Percentiles rank a stretch among this genome's conserved stretches.
Evolutionary conservation across 2,888 invertebrate species (phyloP).

Genomic region (Pomacea canaliculata): DNA sequence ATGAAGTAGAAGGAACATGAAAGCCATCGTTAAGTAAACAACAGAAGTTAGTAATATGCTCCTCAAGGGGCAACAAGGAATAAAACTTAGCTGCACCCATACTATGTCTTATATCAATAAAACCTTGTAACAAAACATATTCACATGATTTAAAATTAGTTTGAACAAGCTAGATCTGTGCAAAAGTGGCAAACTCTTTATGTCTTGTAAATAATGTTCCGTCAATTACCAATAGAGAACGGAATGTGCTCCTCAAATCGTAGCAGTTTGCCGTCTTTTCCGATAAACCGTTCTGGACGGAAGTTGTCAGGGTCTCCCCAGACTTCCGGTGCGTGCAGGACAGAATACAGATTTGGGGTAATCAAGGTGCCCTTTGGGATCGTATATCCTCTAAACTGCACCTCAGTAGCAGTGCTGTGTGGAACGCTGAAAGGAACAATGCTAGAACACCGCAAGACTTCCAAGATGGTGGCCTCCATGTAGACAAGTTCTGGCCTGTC

Average conservation of each 20-base stretch:
- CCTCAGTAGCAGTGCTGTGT: slow-evolving; percentile 46
- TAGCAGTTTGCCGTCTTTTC: slow-evolving; percentile 29
- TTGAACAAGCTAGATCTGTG: too few relatives aligned
- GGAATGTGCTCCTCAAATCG: slow-evolving; percentile 36
- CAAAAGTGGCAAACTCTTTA: too few relatives aligned
- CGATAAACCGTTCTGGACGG: slow-evolving; percentile 52
- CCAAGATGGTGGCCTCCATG: slow-evolving; percentile 54
- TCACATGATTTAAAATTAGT: too few relatives aligned
- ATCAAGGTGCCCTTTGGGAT: slow-evolving; percentile 55
- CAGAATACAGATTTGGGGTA: slow-evolving; percentile 47
- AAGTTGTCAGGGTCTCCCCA: slow-evolving; percentile 46
- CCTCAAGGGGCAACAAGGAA: too few relatives aligned
- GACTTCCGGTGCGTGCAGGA: slow-evolving; percentile 40
- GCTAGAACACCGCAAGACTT: slow-evolving; percentile 46
- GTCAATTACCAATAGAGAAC: slow-evolving; percentile 32
- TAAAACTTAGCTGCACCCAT: too few relatives aligned
- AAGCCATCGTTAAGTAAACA: too few relatives aligned
- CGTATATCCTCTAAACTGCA: slow-evolving; percentile 48
- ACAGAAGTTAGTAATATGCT: too few relatives aligned
- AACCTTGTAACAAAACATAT: too few relatives aligned
- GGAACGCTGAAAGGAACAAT: slow-evolving; percentile 45
- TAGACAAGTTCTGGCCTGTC: slow-evolving; percentile 43
- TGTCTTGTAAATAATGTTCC: too few relatives aligned
- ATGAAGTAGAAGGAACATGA: too few relatives aligned
- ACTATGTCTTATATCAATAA: too few relatives aligned